Percentiles rank a stretch among this genome's conserved stretches.
phyloP scores from a whole-genome alignment of 2,888 invertebrate genomes.

The Caenorhabditis drosophilae region DNA sequence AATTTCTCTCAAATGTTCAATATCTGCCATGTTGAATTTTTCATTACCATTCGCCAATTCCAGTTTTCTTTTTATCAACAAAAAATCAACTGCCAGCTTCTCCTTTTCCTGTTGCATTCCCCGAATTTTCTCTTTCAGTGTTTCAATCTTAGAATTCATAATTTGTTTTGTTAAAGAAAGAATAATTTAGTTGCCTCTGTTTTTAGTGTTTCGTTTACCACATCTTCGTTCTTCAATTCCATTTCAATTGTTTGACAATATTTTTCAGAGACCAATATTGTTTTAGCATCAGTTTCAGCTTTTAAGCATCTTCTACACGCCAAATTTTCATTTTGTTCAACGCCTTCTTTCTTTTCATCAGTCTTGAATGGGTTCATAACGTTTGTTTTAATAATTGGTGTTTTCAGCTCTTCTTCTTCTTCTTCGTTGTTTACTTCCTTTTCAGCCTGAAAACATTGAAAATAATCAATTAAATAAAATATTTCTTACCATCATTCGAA shows the following conservation, averaged over 20 bases:
- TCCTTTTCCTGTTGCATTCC: conserved; percentile 41
- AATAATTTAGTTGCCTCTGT: neutral
- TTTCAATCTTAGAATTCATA: neutral
- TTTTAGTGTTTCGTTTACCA: neutral
- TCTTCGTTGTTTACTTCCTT: neutral
- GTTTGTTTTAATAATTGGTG: neutral
- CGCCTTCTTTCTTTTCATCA: too few relatives aligned
- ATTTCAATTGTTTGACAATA: too few relatives aligned
- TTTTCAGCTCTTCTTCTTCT: neutral
- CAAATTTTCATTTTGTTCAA: too few relatives aligned
- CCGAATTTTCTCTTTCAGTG: neutral
- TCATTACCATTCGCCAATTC: conserved; percentile 15
- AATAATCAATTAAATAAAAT: too few relatives aligned
- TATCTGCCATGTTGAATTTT: conserved; percentile 13
- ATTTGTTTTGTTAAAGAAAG: neutral
- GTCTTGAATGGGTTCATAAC: neutral
- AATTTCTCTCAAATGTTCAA: conserved; percentile 29
- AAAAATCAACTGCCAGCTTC: conserved; percentile 36
- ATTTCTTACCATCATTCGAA: neutral
- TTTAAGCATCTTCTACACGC: too few relatives aligned
- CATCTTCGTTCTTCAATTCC: neutral
- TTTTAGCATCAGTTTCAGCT: too few relatives aligned
- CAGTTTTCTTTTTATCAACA: conserved; percentile 28
- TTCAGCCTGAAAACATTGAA: too few relatives aligned
- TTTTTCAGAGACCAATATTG: too few relatives aligned